phyloP scores from a whole-genome alignment of 2,888 invertebrate genomes.

The Lasioglossum malachurum region DNA sequence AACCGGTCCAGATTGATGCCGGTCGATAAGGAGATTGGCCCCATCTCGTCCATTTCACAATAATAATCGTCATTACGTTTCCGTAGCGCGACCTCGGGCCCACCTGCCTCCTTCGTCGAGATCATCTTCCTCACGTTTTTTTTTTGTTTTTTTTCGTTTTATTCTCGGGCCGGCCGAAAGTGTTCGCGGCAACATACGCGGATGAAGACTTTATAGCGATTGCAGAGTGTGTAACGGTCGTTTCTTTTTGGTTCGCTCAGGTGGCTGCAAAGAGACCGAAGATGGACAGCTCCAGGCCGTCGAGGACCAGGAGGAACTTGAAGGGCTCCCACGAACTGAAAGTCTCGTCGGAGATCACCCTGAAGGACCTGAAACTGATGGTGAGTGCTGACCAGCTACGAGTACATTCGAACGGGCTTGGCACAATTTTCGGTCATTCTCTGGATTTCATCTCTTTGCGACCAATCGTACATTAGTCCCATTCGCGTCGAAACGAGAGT shows the following conservation, averaged over 20 bases:
- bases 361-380: slow-evolving; percentile 82
- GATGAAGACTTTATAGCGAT: slow-evolving; percentile 5
- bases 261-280: slow-evolving; percentile 76
- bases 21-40: slow-evolving; percentile 76
- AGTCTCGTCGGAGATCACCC: slow-evolving; percentile 81
- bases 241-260: slow-evolving; percentile 51
- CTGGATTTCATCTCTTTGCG: no score
- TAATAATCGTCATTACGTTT: slow-evolving; percentile 80
- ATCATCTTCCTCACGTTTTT: background rate
- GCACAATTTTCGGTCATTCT: background rate
- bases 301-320: slow-evolving; percentile 80
- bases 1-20: slow-evolving; percentile 74
- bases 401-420: background rate
- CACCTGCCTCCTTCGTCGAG: slow-evolving; percentile 61
- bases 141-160: no score
- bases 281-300: slow-evolving; percentile 74
- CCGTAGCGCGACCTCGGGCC: slow-evolving; percentile 40
- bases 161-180: background rate
- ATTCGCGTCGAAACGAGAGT: no score
- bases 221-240: background rate
- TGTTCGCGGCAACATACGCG: background rate
- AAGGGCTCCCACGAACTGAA: slow-evolving; percentile 82
- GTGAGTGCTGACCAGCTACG: slow-evolving; percentile 65
- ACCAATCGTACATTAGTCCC: no score
- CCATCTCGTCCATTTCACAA: slow-evolving; percentile 77